Evolutionary conservation across 2,113 vertebrate genomes (phyloP).

Genomic region (Pollimyrus isidori): DNA sequence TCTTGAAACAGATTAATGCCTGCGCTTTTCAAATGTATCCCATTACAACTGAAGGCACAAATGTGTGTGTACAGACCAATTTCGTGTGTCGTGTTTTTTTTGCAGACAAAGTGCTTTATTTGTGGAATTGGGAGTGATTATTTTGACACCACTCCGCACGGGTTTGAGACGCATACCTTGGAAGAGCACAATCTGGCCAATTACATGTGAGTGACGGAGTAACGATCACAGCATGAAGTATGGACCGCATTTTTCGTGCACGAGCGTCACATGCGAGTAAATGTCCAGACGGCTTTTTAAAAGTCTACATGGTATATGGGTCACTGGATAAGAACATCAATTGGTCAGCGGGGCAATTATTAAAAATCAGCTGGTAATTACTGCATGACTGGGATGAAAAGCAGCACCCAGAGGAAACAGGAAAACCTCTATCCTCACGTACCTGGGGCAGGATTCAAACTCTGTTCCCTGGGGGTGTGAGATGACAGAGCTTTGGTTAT

Average conservation of each 20-base stretch:
- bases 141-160: constrained; percentile 83
- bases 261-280: not conserved
- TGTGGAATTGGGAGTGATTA: constrained; percentile 89
- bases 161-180: constrained; percentile 84
- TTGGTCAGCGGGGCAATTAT: not conserved
- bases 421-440: not conserved
- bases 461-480: not conserved
- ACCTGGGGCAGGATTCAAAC: not conserved
- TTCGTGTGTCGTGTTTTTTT: not conserved
- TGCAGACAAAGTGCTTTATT: constrained; percentile 88
- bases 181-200: constrained; percentile 89
- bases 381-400: not conserved
- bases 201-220: constrained; percentile 61
- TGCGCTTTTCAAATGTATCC: not conserved
- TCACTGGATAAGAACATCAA: not conserved
- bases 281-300: not conserved
- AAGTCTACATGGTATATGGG: not conserved
- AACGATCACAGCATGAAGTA: not conserved
- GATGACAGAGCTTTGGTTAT: not conserved
- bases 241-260: not conserved
- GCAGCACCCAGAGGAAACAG: not conserved
- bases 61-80: not conserved
- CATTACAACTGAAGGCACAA: not conserved
- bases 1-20: not conserved
- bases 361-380: not conserved